Evolutionary conservation across 2,113 vertebrate genomes (phyloP), one percentile per base, ranked within the genome.

Genomic region (Mustela lutreola): DNA sequence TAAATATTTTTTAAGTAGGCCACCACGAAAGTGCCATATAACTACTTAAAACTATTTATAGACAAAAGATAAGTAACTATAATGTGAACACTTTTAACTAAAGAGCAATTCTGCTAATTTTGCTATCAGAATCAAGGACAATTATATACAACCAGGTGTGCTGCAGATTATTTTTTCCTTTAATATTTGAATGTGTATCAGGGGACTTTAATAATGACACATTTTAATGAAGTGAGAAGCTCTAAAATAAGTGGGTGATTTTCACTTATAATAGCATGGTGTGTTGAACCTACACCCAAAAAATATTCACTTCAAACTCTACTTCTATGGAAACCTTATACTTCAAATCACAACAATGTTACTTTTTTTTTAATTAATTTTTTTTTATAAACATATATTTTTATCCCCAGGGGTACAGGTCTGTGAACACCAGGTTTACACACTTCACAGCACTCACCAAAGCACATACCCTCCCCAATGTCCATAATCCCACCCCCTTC

Each of bases 71-170:
- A 60, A 76, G 78, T 73, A 45, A 92, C 65, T 95, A 83, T 96
- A 91, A 95, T 24, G 58, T 95, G 75, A 96, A 90, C 4, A 92
- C 85, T 31, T 88, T 97, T 91, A 97, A 65, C 76, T 95, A 83
- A 96, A 93, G 67, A 96, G 73, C n/a, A 98, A 86, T 91, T 95
- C 65, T 96, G 53, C 78, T 97, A 82, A 98, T 91, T 95, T 89
- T 87, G 79, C 58, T 91, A 75, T 97, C 93, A 94, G 60, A 97
- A 97, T 97, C 84, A 96, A 98, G 87, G 81, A 96, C 63, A 93
- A 97, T 97, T 98, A 97, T 89, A 92, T 88, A 89, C 60, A 96
- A 50, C n/a, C 97, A 98, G 96, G 96, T 98, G 92, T 93, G 93
- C 39, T 91, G 65, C 21, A 84, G 85, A 60, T 83, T 94, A 87